Conservation (phyloP, 2,113 vertebrate genomes). For the Chroicocephalus ridibundus region DNA sequence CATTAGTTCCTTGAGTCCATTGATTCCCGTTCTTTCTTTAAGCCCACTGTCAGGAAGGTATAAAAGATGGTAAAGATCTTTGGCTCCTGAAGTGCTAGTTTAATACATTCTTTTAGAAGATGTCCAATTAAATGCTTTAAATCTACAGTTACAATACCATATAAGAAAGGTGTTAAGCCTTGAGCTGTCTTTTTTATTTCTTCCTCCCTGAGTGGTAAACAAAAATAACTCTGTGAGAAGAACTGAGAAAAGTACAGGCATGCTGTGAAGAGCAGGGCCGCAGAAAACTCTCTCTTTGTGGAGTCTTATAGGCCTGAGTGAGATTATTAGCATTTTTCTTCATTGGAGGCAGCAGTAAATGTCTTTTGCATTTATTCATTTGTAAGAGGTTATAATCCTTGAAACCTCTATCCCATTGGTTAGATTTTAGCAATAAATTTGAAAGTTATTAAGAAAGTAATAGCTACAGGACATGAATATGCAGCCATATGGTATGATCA, state of each 20-base stretch:
- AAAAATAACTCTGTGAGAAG: not conserved
- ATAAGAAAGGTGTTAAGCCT: not conserved
- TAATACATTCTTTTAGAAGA: slow-evolving; percentile 13
- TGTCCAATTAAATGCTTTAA: slow-evolving; percentile 12
- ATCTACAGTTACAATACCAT: not conserved
- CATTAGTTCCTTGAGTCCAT: slow-evolving; percentile 25
- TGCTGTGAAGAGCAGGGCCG: not conserved
- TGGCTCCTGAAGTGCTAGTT: not conserved
- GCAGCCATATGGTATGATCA: not conserved
- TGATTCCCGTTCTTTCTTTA: slow-evolving; percentile 33
- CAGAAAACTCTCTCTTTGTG: not conserved
- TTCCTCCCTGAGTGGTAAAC: not conserved
- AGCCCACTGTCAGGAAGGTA: not conserved
- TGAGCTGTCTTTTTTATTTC: slow-evolving; percentile 1
- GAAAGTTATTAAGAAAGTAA: not conserved
- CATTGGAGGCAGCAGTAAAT: not conserved
- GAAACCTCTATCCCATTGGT: not conserved
- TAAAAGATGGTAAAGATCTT: slow-evolving; percentile 26
- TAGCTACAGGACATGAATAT: not conserved
- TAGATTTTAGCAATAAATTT: not conserved
- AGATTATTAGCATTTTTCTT: not conserved
- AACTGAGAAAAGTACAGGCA: not conserved
- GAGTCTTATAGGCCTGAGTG: not conserved
- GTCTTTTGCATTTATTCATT: not conserved
- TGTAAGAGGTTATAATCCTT: not conserved